Percentiles rank a stretch among this genome's conserved stretches.
Evolutionary conservation across 1,140 invertebrate genomes (phyloP).

Genomic region (Aphaenogaster ashmeadi): DNA sequence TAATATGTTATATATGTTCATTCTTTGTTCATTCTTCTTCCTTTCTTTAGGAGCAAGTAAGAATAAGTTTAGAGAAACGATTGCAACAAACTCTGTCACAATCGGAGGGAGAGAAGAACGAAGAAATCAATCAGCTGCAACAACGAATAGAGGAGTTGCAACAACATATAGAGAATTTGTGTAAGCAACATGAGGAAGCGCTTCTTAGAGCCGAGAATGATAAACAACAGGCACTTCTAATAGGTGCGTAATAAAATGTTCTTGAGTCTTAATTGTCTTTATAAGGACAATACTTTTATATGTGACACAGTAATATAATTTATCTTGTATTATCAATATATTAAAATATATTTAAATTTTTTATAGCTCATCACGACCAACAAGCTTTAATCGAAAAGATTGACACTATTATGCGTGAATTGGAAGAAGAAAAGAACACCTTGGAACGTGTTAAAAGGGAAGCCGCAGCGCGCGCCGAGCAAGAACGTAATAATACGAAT

Average conservation of each 20-base stretch:
- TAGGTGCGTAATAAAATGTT: slow-evolving; percentile 87
- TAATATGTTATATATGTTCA: neutral
- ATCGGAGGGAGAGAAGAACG: slow-evolving; percentile 91
- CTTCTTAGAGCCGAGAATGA: slow-evolving; percentile 95
- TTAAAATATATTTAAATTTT: slow-evolving; percentile 31
- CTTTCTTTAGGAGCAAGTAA: slow-evolving; percentile 89
- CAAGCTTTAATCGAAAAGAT: slow-evolving; percentile 93
- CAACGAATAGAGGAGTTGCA: slow-evolving; percentile 92
- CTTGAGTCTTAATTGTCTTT: neutral
- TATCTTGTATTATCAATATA: neutral
- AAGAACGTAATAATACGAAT: slow-evolving; percentile 91
- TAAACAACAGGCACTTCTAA: slow-evolving; percentile 94
- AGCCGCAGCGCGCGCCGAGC: slow-evolving; percentile 90
- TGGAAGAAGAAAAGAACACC: slow-evolving; percentile 91
- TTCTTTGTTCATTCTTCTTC: slow-evolving; percentile 21
- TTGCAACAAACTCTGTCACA: slow-evolving; percentile 91
- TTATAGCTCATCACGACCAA: slow-evolving; percentile 93
- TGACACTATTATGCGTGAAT: slow-evolving; percentile 90
- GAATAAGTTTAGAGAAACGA: slow-evolving; percentile 91
- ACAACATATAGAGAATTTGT: slow-evolving; percentile 92
- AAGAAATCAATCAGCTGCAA: slow-evolving; percentile 91
- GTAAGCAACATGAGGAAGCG: slow-evolving; percentile 94
- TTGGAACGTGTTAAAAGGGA: slow-evolving; percentile 91
- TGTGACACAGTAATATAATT: neutral
- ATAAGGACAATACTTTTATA: neutral